Conservation (phyloP, 2,888 invertebrate species). For the Harpalus rubripes region DNA sequence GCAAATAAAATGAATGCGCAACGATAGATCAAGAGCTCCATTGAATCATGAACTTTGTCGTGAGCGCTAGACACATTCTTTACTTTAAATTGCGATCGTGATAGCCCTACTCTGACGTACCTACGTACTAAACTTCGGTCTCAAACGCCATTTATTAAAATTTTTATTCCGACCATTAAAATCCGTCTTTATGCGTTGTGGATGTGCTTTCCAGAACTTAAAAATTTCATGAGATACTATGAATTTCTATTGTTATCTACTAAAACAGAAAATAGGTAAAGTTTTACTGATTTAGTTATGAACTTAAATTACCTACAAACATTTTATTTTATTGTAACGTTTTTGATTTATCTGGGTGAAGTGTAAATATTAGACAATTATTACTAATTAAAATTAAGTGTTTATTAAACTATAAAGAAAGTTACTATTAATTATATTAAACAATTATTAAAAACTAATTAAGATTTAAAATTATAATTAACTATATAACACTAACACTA, state of each 20-base stretch:
- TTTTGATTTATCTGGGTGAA: too few species aligned
- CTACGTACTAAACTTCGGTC: conserved; percentile 39
- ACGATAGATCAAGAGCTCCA: conserved; percentile 51
- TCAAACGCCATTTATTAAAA: conserved; percentile 38
- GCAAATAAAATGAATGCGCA: conserved; percentile 45
- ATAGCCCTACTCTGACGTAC: conserved; percentile 42
- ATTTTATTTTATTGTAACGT: too few species aligned
- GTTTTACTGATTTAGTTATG: too few species aligned
- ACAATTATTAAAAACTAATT: too few species aligned
- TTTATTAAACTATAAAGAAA: too few species aligned
- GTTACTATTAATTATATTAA: too few species aligned
- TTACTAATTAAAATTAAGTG: too few species aligned
- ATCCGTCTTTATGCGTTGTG: conserved; percentile 21
- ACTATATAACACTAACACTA: too few species aligned
- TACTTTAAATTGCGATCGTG: conserved; percentile 53
- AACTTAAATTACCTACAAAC: too few species aligned
- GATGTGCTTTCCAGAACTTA: not conserved
- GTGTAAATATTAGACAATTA: too few species aligned
- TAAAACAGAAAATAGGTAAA: not conserved
- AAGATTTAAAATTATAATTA: too few species aligned
- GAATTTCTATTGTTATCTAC: not conserved
- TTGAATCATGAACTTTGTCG: conserved; percentile 55
- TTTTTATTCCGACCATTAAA: conserved; percentile 39
- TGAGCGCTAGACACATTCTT: conserved; percentile 50
- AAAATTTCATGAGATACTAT: not conserved